Base-by-base conservation (phyloP, 2,888 invertebrate species). In the Sesamia inferens region DNA sequence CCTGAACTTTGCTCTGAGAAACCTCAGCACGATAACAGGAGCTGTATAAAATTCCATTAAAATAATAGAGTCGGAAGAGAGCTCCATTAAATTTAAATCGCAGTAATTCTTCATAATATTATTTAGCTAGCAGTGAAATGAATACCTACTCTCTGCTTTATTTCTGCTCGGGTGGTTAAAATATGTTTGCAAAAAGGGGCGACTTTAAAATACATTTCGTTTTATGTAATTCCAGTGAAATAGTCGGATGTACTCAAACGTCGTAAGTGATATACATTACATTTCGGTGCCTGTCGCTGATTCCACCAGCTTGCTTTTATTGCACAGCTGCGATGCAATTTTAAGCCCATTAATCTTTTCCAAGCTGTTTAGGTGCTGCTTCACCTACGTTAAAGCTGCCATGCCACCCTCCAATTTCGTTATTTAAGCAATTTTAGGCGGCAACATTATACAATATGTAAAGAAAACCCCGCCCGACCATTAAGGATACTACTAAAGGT, bases 301-400 rank as follows among this genome's bases (percentile, higher is more conserved):
- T 89, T 91, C 90, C n/a, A n/a, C 90, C 84, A 85, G 89, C 88
- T 93, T 93, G 91, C 90, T 93, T 94, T 94, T 94, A 95, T 93
- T 95, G 93, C 94, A 92, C 91, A 92, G 90, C 91, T 89, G 92
- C 93, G 90, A 93, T 95, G 95, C 94, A 95, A 95, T 95, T 95
- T 94, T 93, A 93, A 92, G 92, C 91, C 93, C 93, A 95, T 96
- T 95, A 93, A 96, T 95, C 94, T 95, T 93, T 92, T 90, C 88
- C 86, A 88, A 90, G 91, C 90, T 91, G 92, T 92, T 94, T 92
- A 90, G 90, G 89, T 89, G 89, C 88, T 91, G 87, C 86, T 88
- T 91, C 88, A 89, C 87, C 85, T 86, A 86, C 80, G 84, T 82
- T 82, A 76, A 76, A 76, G 82, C 82, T 78, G 78, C 81, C 74